Base-by-base conservation (phyloP, 2,888 invertebrate species). In the Stenichneumon culpator region DNA sequence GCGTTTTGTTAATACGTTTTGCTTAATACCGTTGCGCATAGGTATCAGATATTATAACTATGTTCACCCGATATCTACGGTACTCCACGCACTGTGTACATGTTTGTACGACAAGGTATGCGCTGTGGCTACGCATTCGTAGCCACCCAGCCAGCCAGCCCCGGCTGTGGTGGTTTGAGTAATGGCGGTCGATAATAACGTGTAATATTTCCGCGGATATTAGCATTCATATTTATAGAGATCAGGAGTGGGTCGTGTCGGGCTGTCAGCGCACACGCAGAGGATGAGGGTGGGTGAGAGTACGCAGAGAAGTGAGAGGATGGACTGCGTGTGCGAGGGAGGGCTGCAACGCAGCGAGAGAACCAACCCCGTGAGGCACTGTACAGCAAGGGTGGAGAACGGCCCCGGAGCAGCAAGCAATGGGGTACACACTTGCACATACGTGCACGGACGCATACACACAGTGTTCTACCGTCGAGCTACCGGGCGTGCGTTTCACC, bases 171-270 rank as follows among this genome's bases (percentile, higher is more conserved):
- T 67, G 80, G 78, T 44, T 70, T 54, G 73, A 70, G 69, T 85
- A 85, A 82, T 73, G 85, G 75, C 79, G 85, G 79, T 80, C 79
- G 79, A 82, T 82, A 82, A 80, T 80, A 68, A 82, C 73, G 68
- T 73, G 68, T 73, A 73, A 82, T 77, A 82, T 82, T 85, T 79
- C 52, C 78, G 47, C 65, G 52, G 67, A 75, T 80, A 83, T 80
- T 72, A 68, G 68, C 83, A 87, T 88, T 87, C 86, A 86, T 87
- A 87, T 87, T 87, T 87, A 85, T 86, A 74, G 85, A 79, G 86
- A 88, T 87, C 83, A 87, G 84, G 83, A 86, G 82, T 84, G 82
- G 84, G 80, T 72, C 79, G 82, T 72, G 75, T 75, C 79, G 75
- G 74, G 63, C 83, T 82, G 85, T 80, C 85, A 78, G 80, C 85